Conservation (phyloP, 2,113 vertebrate species). For the Nesogale talazaci region DNA sequence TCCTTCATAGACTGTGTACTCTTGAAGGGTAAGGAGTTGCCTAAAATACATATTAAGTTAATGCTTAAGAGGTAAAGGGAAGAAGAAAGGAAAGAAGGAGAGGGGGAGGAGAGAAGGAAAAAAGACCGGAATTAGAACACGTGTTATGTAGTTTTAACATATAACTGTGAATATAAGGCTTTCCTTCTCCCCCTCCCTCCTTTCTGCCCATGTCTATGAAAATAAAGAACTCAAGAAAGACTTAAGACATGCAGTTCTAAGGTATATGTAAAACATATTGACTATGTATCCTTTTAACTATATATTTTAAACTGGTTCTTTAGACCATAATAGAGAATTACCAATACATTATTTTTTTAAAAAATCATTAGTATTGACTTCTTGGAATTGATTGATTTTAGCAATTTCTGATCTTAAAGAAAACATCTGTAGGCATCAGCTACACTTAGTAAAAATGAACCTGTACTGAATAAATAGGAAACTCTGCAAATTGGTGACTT, state of each 20-base stretch:
- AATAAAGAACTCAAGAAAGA: neutral
- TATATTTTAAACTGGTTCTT: constrained; percentile 28
- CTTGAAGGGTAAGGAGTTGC: neutral
- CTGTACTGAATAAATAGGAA: constrained; percentile 56
- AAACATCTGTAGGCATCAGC: constrained; percentile 30
- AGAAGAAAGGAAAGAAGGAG: no score
- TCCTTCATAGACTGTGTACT: neutral
- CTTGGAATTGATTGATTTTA: neutral
- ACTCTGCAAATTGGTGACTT: constrained; percentile 57
- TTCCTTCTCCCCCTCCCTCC: neutral
- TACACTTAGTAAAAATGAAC: constrained; percentile 48
- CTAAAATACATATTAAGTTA: neutral
- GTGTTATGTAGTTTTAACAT: neutral
- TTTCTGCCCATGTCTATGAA: constrained; percentile 5
- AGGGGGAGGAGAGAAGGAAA: neutral
- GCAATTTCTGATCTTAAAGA: constrained; percentile 39
- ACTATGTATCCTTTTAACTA: neutral
- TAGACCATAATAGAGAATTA: neutral
- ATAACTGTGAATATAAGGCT: neutral
- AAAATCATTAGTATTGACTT: constrained; percentile 11
- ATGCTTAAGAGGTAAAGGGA: neutral
- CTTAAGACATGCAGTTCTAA: neutral
- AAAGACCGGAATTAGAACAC: neutral
- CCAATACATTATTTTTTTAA: neutral
- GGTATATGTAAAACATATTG: constrained; percentile 28